Evolutionary conservation across 2,113 vertebrate genomes (phyloP).

Genomic region (Illadopsis cleaveri): DNA sequence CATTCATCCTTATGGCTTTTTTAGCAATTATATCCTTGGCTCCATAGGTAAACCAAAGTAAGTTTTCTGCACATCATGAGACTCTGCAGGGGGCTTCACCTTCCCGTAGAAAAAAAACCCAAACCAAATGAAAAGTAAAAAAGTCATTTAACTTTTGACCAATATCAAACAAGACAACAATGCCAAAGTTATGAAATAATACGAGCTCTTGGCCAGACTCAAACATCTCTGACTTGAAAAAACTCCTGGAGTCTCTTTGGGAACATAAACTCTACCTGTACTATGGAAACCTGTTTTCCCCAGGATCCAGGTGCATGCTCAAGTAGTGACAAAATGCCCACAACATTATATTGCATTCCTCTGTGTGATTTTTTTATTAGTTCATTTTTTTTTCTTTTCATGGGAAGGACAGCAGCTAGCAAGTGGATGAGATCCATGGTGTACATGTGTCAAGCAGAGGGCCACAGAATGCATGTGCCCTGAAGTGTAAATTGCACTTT

Average conservation of each 20-base stretch:
- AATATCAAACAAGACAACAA: neutral
- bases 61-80: neutral
- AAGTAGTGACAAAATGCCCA: neutral
- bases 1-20: slow-evolving; percentile 1
- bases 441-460: neutral
- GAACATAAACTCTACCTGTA: neutral
- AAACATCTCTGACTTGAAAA: neutral
- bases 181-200: neutral
- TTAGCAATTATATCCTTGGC: neutral
- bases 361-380: neutral
- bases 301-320: neutral
- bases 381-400: neutral
- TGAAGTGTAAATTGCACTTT: neutral
- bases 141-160: neutral
- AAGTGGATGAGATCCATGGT: neutral
- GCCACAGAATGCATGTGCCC: neutral
- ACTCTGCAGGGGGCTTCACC: neutral
- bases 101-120: neutral
- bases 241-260: neutral
- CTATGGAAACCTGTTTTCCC: neutral
- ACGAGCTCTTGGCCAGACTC: fast-evolving
- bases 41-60: neutral
- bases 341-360: neutral
- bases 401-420: neutral
- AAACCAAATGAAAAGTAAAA: neutral